Evolutionary conservation across 2,113 vertebrate genomes (phyloP), one percentile per base, ranked within the genome.

Genomic region (Beaufortia kweichowensis): DNA sequence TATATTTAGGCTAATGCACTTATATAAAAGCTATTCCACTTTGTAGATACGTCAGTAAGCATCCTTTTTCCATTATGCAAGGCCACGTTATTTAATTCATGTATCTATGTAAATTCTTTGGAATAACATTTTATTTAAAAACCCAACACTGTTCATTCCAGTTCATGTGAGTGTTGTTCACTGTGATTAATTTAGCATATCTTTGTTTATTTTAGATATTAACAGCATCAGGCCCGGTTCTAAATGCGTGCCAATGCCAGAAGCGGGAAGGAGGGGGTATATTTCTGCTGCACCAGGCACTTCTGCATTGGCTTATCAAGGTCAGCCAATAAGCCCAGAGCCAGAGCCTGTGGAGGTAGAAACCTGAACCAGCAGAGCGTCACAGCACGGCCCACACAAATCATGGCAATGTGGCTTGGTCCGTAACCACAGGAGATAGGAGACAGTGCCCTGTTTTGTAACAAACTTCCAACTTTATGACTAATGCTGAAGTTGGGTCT

Each of bases 281-380:
- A 72, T 82, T 82, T 84, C 63, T 79, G 76, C 73, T 79, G 78
- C 60, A 79, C 61, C 71, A 74, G 73, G 50, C 74, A 59, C 75
- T 77, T 81, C 76, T 75, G 75, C 50, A 72, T 64, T 75, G 76
- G 41, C 73, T 26, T 33, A 60, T 81, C 82, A 86, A 86, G 84
- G 84, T 84, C 84, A 84, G 78, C 64, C 57, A 80, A 82, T 67
- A 66, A 74, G 75, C 73, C 19, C 10, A 19, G 29, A 80, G 80
- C 64, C 70, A 76, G 71, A 76, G 65, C 80, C 46, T 59, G 67
- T 81, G 73, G 72, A 79, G 59, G 65, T 76, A 61, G 84, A 86
- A 86, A 86, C 65, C 77, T 81, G 82, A 86, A 74, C 79, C 81
- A 79, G 84, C 76, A 66, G 48, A 70, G 61, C 55, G 15, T 46